A percentile compares a stretch with the other conserved stretches of the same genome.
These are phyloP conservation scores for Eristalinus sepulchralis DNA, from an alignment of 2,888 invertebrate genomes.

Conservation along the genomic window DNA sequence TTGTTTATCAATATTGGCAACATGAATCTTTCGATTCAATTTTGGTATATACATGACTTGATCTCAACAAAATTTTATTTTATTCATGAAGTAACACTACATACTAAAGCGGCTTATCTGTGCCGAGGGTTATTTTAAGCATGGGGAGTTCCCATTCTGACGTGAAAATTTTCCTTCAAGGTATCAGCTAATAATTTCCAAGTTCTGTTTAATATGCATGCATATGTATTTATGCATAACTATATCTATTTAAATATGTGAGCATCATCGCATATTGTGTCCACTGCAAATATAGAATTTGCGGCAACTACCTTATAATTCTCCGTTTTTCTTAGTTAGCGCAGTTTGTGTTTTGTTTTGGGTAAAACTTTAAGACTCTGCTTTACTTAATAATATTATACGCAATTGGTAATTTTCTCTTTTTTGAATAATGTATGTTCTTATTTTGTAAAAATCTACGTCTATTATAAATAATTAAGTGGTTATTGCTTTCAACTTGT, in stretches of 20 bases:
- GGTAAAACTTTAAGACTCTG: conserved; percentile 59
- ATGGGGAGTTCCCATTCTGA: conserved; percentile 42
- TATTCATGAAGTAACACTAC: conserved; percentile 49
- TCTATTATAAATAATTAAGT: conserved; percentile 57
- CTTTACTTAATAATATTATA: conserved; percentile 55
- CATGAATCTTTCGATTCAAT: conserved; percentile 66
- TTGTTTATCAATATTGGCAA: conserved; percentile 71
- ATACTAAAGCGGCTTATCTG: conserved; percentile 56
- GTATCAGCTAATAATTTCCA: conserved; percentile 66
- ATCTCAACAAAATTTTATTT: conserved; percentile 54
- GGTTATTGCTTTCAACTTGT: conserved; percentile 66
- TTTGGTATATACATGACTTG: conserved; percentile 67
- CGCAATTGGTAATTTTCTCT: conserved; percentile 59
- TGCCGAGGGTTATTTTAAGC: conserved; percentile 56
- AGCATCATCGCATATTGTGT: conserved; percentile 43
- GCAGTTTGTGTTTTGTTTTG: conserved; percentile 49
- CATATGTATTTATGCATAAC: conserved; percentile 9
- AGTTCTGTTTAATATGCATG: conserved; percentile 35
- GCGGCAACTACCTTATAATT: conserved; percentile 53
- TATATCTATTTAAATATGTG: conserved; percentile 42
- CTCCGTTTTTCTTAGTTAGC: conserved; percentile 19
- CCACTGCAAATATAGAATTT: conserved; percentile 48
- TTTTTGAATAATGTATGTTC: conserved; percentile 57
- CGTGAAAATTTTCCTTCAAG: conserved; percentile 66
- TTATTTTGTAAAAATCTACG: conserved; percentile 62